These are phyloP conservation scores for Clunio marinus DNA, from an alignment of 2,888 invertebrate species.

Conservation along the genomic window DNA sequence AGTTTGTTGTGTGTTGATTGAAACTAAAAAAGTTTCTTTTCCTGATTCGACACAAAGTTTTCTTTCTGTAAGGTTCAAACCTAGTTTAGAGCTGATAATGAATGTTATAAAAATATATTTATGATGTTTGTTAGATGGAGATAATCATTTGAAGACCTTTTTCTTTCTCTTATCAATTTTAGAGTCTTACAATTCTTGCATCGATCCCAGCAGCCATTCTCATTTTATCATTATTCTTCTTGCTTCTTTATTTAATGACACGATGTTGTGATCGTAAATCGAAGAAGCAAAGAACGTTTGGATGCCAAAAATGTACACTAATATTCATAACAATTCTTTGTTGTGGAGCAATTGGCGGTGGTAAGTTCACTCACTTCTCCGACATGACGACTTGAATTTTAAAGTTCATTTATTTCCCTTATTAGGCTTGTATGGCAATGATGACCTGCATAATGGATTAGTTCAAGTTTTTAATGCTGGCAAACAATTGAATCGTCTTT, in stretches of 20 bases:
- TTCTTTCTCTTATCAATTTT: slow-evolving; percentile 50
- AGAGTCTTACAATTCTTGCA: slow-evolving; percentile 90
- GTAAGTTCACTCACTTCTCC: slow-evolving; percentile 44
- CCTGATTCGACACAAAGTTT: too few species aligned
- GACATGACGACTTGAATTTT: not conserved
- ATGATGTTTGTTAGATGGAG: too few species aligned
- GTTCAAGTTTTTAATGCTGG: slow-evolving; percentile 76
- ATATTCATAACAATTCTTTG: slow-evolving; percentile 68
- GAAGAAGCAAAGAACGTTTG: slow-evolving; percentile 56
- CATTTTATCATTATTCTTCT: slow-evolving; percentile 80
- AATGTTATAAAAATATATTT: slow-evolving; percentile 42
- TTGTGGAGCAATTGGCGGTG: slow-evolving; percentile 85
- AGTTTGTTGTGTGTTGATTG: too few species aligned
- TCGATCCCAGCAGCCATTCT: slow-evolving; percentile 90
- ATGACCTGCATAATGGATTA: slow-evolving; percentile 88
- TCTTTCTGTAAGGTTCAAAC: too few species aligned
- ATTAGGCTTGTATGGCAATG: slow-evolving; percentile 80
- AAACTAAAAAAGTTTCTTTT: too few species aligned
- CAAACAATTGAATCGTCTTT: slow-evolving; percentile 72
- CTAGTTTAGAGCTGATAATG: not conserved
- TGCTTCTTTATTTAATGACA: slow-evolving; percentile 87
- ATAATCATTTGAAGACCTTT: too few species aligned
- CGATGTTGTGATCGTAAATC: slow-evolving; percentile 94
- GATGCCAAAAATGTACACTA: slow-evolving; percentile 51
- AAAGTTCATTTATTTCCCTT: slow-evolving; percentile 19